Evolutionary conservation across 2,797 vertebrate genomes (phyloP).

Genomic region (Hypotaenidia philippensis): DNA sequence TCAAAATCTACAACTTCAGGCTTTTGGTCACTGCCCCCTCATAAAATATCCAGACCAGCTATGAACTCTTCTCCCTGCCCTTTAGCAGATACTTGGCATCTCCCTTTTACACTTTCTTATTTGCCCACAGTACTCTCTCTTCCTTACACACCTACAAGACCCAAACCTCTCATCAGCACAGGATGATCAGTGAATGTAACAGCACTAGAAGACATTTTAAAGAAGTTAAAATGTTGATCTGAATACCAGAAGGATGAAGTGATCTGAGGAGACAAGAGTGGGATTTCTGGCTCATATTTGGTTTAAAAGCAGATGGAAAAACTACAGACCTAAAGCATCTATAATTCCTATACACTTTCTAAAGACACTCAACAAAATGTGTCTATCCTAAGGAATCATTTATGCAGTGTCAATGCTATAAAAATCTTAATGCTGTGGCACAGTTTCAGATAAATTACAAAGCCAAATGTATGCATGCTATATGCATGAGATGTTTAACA

Average conservation of each 20-base stretch:
- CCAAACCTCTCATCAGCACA: background rate
- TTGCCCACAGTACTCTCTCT: background rate
- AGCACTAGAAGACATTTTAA: background rate
- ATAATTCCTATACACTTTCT: background rate
- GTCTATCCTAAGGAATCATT: background rate
- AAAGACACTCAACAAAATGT: background rate
- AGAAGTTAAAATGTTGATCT: background rate
- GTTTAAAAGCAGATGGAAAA: background rate
- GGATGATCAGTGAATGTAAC: background rate
- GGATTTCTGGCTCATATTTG: background rate
- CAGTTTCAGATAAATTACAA: slow-evolving; percentile 13
- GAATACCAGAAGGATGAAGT: background rate
- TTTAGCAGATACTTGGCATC: background rate
- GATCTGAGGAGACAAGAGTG: background rate
- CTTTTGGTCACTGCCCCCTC: background rate
- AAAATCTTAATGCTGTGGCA: background rate
- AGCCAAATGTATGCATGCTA: background rate
- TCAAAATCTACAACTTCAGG: slow-evolving; percentile 13
- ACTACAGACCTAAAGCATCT: background rate
- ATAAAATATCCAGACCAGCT: background rate
- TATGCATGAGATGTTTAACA: background rate
- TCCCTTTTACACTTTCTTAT: slow-evolving; percentile 33
- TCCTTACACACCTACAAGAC: background rate
- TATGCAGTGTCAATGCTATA: slow-evolving; percentile 3
- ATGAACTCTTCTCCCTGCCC: slow-evolving; percentile 16